Conservation (phyloP, 2,797 vertebrate species). For the Apogon hyalosoma region DNA sequence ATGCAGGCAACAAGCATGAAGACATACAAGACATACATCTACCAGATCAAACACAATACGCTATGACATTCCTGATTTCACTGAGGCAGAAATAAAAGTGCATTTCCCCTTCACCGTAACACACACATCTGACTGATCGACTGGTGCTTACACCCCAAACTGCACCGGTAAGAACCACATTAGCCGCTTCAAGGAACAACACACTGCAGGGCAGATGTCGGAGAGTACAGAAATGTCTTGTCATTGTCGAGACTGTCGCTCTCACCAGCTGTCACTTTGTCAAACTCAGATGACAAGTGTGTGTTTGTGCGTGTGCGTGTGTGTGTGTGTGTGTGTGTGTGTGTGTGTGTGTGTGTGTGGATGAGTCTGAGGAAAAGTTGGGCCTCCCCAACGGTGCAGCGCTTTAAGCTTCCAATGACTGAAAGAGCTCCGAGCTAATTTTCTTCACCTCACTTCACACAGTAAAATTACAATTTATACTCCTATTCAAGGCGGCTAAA, state of each 20-base stretch:
- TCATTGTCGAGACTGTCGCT: slow-evolving; percentile 18
- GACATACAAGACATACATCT: not conserved
- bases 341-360: not conserved
- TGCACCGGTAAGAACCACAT: slow-evolving; percentile 41
- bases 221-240: slow-evolving; percentile 51
- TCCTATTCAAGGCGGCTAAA: slow-evolving; percentile 50
- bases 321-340: no score
- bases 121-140: slow-evolving; percentile 45
- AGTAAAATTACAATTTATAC: slow-evolving; percentile 61
- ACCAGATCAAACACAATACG: not conserved
- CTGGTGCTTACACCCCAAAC: slow-evolving; percentile 23
- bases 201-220: slow-evolving; percentile 26
- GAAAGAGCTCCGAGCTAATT: slow-evolving; percentile 53
- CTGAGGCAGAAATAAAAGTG: slow-evolving; percentile 33
- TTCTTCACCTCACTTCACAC: slow-evolving; percentile 57
- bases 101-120: slow-evolving; percentile 17
- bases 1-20: not conserved
- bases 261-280: slow-evolving; percentile 50
- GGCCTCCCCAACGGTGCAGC: slow-evolving; percentile 3
- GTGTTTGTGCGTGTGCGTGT: no score
- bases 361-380: slow-evolving; percentile 25
- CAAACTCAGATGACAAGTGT: slow-evolving; percentile 34
- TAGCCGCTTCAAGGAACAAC: slow-evolving; percentile 50
- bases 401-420: slow-evolving; percentile 41
- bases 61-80: slow-evolving; percentile 21